Evolutionary conservation across 1,140 invertebrate species (phyloP).

Genomic region (Delia radicum): DNA sequence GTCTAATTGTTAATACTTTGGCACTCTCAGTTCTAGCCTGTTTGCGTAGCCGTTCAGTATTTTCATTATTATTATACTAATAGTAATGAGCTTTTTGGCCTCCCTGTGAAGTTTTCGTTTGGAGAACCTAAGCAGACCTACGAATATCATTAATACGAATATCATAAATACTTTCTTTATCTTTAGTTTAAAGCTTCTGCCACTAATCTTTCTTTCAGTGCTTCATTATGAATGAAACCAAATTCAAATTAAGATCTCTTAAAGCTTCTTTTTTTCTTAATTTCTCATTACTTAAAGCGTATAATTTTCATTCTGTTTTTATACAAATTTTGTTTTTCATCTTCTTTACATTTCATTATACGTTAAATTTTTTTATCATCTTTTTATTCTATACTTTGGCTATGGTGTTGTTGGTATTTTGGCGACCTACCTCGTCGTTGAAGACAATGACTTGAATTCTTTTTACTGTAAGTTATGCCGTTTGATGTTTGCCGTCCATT

Average conservation of each 20-base stretch:
- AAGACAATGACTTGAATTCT: slow-evolving; percentile 20
- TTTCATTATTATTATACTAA: no score
- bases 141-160: no score
- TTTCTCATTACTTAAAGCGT: slow-evolving; percentile 10
- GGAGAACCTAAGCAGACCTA: no score
- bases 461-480: slow-evolving; percentile 20
- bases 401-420: background rate
- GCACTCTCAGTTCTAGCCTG: no score
- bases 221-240: background rate
- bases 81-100: no score
- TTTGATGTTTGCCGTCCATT: slow-evolving; percentile 20
- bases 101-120: no score
- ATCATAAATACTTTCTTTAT: no score
- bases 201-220: background rate
- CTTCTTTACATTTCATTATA: background rate
- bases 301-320: slow-evolving; percentile 1
- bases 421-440: slow-evolving; percentile 20
- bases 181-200: background rate
- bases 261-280: background rate
- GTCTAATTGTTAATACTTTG: no score
- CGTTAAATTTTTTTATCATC: background rate
- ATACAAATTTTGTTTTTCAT: background rate
- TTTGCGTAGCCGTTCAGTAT: no score
- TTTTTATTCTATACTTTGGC: background rate
- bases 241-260: slow-evolving; percentile 20